These are phyloP conservation scores for Scaptomyza pallida DNA, from an alignment of 1,140 invertebrate genomes.

Conservation along the genomic window DNA sequence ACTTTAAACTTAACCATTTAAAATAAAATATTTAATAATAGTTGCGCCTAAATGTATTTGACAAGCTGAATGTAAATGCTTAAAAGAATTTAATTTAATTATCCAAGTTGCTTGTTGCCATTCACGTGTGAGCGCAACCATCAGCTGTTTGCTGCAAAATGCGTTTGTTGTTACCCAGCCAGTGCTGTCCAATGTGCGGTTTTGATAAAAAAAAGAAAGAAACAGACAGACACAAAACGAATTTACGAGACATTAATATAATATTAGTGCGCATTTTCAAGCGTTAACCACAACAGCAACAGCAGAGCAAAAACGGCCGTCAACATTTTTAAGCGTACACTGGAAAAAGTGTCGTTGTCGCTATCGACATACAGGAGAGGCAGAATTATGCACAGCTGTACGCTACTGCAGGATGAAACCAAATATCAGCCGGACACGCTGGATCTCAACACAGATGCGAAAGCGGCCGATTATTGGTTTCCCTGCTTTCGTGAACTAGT, in stretches of 20 bases:
- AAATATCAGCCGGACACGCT: slow-evolving; percentile 94
- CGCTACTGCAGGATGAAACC: slow-evolving; percentile 84
- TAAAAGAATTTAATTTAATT: background rate
- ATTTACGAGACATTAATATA: slow-evolving; percentile 30
- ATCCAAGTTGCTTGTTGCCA: background rate
- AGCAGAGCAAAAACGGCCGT: slow-evolving; percentile 36
- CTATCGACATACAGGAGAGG: background rate
- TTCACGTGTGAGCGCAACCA: slow-evolving; percentile 23
- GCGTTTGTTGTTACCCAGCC: slow-evolving; percentile 47
- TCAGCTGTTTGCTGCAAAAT: slow-evolving; percentile 45
- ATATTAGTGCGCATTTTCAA: slow-evolving; percentile 38
- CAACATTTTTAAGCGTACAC: slow-evolving; percentile 43
- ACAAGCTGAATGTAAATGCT: background rate
- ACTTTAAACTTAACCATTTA: background rate
- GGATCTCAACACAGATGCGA: slow-evolving; percentile 92
- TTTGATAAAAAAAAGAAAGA: slow-evolving; percentile 41
- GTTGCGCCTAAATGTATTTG: background rate
- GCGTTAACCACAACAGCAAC: slow-evolving; percentile 16
- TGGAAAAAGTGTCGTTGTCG: slow-evolving; percentile 26
- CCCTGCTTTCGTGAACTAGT: slow-evolving; percentile 94
- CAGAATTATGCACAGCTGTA: slow-evolving; percentile 58
- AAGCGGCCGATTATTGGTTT: slow-evolving; percentile 96
- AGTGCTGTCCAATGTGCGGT: slow-evolving; percentile 45
- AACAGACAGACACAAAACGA: slow-evolving; percentile 17
- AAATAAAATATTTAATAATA: slow-evolving; percentile 12